These are phyloP conservation scores for Cardiocondyla obscurior DNA, from an alignment of 1,140 invertebrate species.

Conservation along the genomic window DNA sequence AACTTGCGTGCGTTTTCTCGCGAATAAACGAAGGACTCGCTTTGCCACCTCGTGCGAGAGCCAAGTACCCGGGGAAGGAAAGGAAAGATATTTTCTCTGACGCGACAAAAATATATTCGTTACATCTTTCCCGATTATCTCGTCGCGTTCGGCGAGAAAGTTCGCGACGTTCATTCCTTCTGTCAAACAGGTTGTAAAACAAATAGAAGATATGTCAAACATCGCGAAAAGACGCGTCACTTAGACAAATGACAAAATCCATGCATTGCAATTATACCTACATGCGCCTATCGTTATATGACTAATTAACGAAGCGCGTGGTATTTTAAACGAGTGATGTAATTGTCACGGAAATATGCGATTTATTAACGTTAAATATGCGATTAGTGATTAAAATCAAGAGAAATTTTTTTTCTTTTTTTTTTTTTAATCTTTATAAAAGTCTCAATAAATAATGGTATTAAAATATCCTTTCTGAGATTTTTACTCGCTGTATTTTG, in stretches of 20 bases:
- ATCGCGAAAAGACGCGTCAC: neutral
- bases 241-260: neutral
- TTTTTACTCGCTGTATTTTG: neutral
- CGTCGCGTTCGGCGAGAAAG: slow-evolving; percentile 23
- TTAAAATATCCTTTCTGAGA: neutral
- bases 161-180: neutral
- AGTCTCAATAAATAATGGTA: neutral
- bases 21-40: neutral
- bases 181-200: slow-evolving; percentile 2
- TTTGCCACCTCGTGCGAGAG: neutral
- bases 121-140: neutral
- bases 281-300: neutral
- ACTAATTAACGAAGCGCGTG: neutral
- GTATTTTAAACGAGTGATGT: neutral
- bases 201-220: slow-evolving; percentile 4
- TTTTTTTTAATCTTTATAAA: too few species aligned
- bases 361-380: neutral
- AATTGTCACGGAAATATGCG: neutral
- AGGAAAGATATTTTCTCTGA: slow-evolving; percentile 2
- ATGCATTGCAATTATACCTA: neutral
- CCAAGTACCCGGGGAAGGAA: neutral
- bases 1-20: neutral
- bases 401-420: neutral
- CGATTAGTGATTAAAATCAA: neutral
- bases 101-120: slow-evolving; percentile 1